Conservation (phyloP, 2,113 vertebrate species). For the Abramis brama region DNA sequence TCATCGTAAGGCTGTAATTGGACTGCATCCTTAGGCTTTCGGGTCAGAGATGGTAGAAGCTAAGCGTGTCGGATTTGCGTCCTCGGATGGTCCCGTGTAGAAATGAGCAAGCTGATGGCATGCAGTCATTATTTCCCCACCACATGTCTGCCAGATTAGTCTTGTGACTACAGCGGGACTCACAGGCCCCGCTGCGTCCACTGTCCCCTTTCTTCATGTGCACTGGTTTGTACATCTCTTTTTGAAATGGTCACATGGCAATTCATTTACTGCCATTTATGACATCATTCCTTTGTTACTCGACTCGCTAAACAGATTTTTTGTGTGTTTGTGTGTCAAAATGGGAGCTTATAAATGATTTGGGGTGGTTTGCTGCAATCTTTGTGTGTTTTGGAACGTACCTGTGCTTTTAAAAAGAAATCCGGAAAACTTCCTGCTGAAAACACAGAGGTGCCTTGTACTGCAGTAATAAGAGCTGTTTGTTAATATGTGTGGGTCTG, state of each 20-base stretch:
- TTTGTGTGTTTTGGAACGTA: neutral
- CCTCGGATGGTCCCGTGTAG: slow-evolving; percentile 22
- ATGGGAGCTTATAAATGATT: neutral
- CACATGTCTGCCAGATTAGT: slow-evolving; percentile 45
- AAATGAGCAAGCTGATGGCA: slow-evolving; percentile 41
- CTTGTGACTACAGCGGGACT: slow-evolving; percentile 51
- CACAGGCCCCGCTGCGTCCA: slow-evolving; percentile 36
- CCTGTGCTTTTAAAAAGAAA: neutral
- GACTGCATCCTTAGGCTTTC: neutral
- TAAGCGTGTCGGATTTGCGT: slow-evolving; percentile 12
- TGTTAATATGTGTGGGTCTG: neutral
- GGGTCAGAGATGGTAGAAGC: slow-evolving; percentile 7
- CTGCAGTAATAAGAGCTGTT: neutral
- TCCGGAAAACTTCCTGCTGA: neutral
- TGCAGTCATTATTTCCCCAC: slow-evolving; percentile 35
- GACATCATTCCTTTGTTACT: slow-evolving; percentile 33
- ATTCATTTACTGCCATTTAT: slow-evolving; percentile 42
- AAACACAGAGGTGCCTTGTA: neutral
- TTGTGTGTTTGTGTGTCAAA: neutral
- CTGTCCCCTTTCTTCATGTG: slow-evolving; percentile 50
- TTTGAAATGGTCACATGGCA: slow-evolving; percentile 47
- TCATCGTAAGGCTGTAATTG: slow-evolving; percentile 22
- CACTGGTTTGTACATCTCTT: slow-evolving; percentile 46
- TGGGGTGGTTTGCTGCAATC: neutral
- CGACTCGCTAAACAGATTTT: neutral